A percentile compares a stretch with the other conserved stretches of the same genome.
phyloP scores from a whole-genome alignment of 2,797 vertebrate species.

The Lemur catta region DNA sequence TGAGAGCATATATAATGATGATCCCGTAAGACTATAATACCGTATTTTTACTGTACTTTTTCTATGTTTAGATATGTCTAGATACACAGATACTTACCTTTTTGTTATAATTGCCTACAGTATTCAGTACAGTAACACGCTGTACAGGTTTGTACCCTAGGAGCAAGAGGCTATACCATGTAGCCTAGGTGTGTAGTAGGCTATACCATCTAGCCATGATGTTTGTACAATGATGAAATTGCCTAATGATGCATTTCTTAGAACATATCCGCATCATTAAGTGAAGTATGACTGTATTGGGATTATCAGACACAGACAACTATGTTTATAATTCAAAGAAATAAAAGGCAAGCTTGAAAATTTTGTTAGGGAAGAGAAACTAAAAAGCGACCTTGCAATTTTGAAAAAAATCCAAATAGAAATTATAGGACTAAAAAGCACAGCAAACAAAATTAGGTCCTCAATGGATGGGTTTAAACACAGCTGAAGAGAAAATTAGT shows the following conservation, averaged over 20 bases:
- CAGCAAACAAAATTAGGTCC: neutral
- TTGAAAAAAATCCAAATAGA: neutral
- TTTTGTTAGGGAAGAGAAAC: neutral
- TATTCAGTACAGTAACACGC: neutral
- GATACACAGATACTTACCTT: neutral
- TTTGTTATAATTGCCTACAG: neutral
- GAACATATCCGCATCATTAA: neutral
- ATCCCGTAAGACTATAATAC: neutral
- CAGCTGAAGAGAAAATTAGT: neutral
- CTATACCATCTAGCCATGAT: neutral
- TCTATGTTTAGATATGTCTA: neutral
- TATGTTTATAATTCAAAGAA: neutral
- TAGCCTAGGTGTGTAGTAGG: neutral
- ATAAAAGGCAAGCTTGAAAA: neutral
- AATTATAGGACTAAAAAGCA: constrained; percentile 12
- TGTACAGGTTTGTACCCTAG: neutral
- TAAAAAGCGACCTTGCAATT: neutral
- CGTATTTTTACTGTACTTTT: neutral
- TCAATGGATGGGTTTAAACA: neutral
- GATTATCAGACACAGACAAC: neutral
- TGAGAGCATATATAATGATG: too few relatives aligned
- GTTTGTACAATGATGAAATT: neutral
- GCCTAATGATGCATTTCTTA: neutral
- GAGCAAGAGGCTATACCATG: neutral
- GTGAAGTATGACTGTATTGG: neutral